A percentile compares a stretch with the other conserved stretches of the same genome.
phyloP scores from a whole-genome alignment of 2,888 invertebrate genomes.

The Dryocosmus kuriphilus region DNA sequence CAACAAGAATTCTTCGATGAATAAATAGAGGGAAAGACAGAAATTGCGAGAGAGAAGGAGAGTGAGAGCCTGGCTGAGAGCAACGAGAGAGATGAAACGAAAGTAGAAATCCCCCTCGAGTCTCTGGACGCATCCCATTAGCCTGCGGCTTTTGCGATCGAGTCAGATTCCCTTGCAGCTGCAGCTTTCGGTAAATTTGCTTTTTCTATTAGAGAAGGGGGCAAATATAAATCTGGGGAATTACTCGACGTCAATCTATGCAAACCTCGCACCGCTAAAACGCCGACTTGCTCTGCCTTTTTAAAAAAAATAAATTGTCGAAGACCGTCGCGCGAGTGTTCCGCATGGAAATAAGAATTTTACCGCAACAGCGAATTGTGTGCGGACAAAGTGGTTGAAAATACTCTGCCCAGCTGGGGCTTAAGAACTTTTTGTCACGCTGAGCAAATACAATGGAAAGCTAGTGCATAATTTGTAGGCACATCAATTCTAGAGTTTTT shows the following conservation, averaged over 20 bases:
- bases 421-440: conserved; percentile 23
- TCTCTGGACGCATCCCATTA: conserved; percentile 54
- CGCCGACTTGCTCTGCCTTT: conserved; percentile 20
- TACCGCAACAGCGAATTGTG: conserved; percentile 8
- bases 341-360: conserved; percentile 35
- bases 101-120: conserved; percentile 45
- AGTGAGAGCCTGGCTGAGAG: conserved; percentile 39
- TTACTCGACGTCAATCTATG: conserved; percentile 59
- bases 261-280: conserved; percentile 47
- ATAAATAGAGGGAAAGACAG: conserved; percentile 27
- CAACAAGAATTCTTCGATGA: conserved; percentile 38
- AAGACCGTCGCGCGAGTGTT: conserved; percentile 5
- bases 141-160: conserved; percentile 54
- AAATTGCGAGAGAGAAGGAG: not conserved
- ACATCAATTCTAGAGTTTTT: conserved; percentile 6
- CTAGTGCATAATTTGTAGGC: conserved; percentile 27
- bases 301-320: conserved; percentile 28
- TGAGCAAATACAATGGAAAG: conserved; percentile 17
- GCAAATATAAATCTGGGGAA: conserved; percentile 62
- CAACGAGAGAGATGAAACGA: not conserved
- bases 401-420: not conserved
- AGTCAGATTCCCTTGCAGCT: conserved; percentile 60
- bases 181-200: conserved; percentile 64
- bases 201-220: conserved; percentile 64
- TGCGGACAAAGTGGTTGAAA: conserved; percentile 18